Conservation (phyloP, 2,888 invertebrate genomes). For the Vandiemenella viatica region DNA sequence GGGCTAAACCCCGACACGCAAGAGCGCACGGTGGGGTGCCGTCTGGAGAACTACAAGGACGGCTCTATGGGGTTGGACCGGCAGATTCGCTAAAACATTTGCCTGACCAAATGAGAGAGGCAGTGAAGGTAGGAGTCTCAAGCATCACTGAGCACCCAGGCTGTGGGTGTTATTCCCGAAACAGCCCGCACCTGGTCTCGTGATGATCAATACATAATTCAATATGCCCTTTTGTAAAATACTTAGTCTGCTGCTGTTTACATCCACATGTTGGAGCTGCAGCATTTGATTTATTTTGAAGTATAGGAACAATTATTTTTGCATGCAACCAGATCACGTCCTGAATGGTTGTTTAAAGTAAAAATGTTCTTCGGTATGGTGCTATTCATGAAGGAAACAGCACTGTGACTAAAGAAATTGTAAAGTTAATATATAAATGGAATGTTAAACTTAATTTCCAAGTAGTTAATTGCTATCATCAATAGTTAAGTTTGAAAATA, state of each 20-base stretch:
- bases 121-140: constrained; percentile 25
- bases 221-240: background rate
- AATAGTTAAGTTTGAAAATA: too few relatives aligned
- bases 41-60: constrained; percentile 34
- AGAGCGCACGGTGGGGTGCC: constrained; percentile 37
- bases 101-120: constrained; percentile 25
- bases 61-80: constrained; percentile 31
- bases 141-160: background rate
- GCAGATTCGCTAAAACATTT: constrained; percentile 25
- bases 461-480: too few relatives aligned
- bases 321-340: background rate
- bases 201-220: background rate
- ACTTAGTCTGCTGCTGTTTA: background rate
- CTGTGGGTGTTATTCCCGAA: background rate
- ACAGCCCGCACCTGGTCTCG: background rate
- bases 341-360: too few relatives aligned
- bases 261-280: background rate
- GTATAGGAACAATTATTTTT: background rate
- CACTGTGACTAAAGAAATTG: too few relatives aligned
- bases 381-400: too few relatives aligned
- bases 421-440: too few relatives aligned
- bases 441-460: too few relatives aligned
- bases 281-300: background rate
- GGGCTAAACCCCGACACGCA: constrained; percentile 27
- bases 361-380: too few relatives aligned